Base-by-base conservation (phyloP, 2,113 vertebrate species). In the Leptosomus discolor region DNA sequence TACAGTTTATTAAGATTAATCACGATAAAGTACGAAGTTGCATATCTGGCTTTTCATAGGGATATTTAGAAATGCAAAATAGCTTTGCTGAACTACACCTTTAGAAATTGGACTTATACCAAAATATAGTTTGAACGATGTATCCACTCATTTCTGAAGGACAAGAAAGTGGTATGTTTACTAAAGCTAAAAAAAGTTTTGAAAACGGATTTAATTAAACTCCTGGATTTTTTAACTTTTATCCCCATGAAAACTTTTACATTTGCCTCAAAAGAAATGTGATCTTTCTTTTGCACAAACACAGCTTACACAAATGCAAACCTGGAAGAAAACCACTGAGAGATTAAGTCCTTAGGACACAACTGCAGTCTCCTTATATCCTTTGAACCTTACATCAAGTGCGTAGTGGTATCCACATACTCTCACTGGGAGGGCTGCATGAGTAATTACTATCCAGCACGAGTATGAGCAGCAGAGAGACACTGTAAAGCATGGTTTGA, bases 21-120 rank as follows among this genome's bases (percentile, higher is more conserved):
- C 5, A 9, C 1, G 45, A 22, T 5, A 65, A 46, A 46, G 0
- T 2, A 34, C 26, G 19, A 56, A 91, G n/a, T 0, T 46, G 13
- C 6, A 5, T 12, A 53, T 26, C 45, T 43, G 34, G 48, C 36
- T 74, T 32, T 77, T 58, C 60, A 65, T 26, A 19, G 41, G 34
- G 19, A 14, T 56, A 45, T 71, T 70, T 21, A 79, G 48, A 84
- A 74, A 69, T 54, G 54, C 27, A 75, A 53, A 79, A 48, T 6
- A 50, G 30, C 13, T 67, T 83, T 29, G 36, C 39, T 91, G 71
- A 80, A 88, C 53, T 51, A 46, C 5, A 84, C 7, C 64, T 78
- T 71, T 36, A 54, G 60, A 79, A 93, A 93, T 3, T 23, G 0
- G 17, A 75, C 5, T 85, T 67, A 15, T 65, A 50, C 54, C 58